Base-by-base conservation (phyloP, 2,797 vertebrate genomes). In the Rhinogobio ventralis region DNA sequence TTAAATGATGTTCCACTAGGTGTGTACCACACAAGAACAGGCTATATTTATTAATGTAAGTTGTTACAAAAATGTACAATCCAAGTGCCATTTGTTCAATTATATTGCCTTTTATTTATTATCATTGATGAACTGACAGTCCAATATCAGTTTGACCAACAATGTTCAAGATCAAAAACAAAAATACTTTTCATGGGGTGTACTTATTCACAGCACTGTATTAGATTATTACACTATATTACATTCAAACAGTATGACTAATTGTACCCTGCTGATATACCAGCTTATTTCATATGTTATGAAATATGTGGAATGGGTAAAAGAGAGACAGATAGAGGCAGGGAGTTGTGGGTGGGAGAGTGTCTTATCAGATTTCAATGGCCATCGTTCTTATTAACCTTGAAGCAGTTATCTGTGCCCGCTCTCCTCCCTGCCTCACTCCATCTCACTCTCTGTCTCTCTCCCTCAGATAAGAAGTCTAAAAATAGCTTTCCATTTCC, bases 321-420 rank as follows among this genome's bases (percentile, higher is more conserved):
- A 71, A 87, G 74, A 80, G 67, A 66, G 49, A 66, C 60, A 55
- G 71, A 83, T 79, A 85, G 85, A 57, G 17, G 74, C 36, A 57
- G 17, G 20, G 67, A 81, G 39, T 25, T 71, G n/a, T 45, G 67
- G 67, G 51, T 42, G 19, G 68, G 53, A 82, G 23, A n/a, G 39
- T 73, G 39, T 62, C 39, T 62, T 60, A 17, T 91, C 89, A 85
- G 79, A 89, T 93, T 90, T 88, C 85, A 89, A 68, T 84, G 57
- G 82, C 68, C 88, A 90, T 88, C 87, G n/a, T 30, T 25, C 91
- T 94, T 91, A 93, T 94, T 93, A 94, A 92, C 92, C 92, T 94
- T 91, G 88, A 53, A 14, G 90, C 89, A 89, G 90, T 93, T 92
- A 92, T 90, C 91, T 89, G 13, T 23, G 23, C 25, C 53, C 36